These are phyloP conservation scores for Cinara cedri DNA, from an alignment of 2,888 invertebrate species.

Conservation along the genomic window DNA sequence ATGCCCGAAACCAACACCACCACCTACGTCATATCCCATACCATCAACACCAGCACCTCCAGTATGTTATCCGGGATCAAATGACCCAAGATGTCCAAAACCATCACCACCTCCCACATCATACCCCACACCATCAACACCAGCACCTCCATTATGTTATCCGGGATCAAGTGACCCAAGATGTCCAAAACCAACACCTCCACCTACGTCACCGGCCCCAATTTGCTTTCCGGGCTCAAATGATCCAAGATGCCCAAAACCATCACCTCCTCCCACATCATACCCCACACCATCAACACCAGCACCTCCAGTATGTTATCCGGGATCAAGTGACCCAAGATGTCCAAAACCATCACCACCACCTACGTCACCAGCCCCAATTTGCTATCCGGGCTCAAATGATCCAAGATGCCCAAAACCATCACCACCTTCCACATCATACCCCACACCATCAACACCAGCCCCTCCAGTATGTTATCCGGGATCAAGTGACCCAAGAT, in stretches of 20 bases:
- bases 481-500: constrained; percentile 62
- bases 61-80: constrained; percentile 62
- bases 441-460: constrained; percentile 59
- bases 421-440: constrained; percentile 58
- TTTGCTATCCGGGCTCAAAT: constrained; percentile 62
- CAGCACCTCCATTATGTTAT: constrained; percentile 61
- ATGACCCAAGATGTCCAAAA: constrained; percentile 61
- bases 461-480: constrained; percentile 59
- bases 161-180: constrained; percentile 63
- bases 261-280: constrained; percentile 58
- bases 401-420: constrained; percentile 60
- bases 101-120: constrained; percentile 21
- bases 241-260: constrained; percentile 60
- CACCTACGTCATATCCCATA: constrained; percentile 60
- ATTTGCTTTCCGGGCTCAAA: constrained; percentile 62
- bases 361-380: constrained; percentile 59
- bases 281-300: constrained; percentile 59
- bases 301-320: constrained; percentile 61
- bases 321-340: constrained; percentile 61
- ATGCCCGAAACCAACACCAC: constrained; percentile 61
- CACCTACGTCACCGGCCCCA: constrained; percentile 59
- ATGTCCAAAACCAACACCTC: constrained; percentile 60
- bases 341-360: constrained; percentile 60
- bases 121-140: constrained; percentile 59
- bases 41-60: constrained; percentile 60